Percentiles rank a stretch among this genome's conserved stretches.
Conservation (phyloP, 2,888 invertebrate species). For the Thereva unica region DNA sequence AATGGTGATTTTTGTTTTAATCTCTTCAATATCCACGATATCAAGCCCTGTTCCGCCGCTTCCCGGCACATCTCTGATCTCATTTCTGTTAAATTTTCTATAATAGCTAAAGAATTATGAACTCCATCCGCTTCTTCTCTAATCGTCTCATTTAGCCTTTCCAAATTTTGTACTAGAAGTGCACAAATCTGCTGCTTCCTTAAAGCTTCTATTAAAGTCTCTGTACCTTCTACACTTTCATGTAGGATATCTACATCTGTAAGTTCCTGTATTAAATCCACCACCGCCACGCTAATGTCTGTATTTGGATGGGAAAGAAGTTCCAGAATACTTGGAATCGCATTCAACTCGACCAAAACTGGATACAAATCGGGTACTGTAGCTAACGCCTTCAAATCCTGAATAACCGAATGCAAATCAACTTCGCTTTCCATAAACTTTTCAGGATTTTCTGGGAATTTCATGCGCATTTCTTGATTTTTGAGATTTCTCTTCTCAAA, state of each 20-base stretch:
- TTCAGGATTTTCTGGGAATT: conserved; percentile 95
- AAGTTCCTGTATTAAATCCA: conserved; percentile 75
- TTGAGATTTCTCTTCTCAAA: conserved; percentile 93
- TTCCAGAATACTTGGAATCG: conserved; percentile 88
- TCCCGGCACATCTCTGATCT: conserved; percentile 81
- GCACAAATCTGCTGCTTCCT: conserved; percentile 89
- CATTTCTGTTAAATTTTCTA: conserved; percentile 95
- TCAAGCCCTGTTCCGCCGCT: conserved; percentile 86
- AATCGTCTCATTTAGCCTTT: conserved; percentile 87
- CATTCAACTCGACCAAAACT: conserved; percentile 83
- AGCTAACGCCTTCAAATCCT: conserved; percentile 89
- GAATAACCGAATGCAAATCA: conserved; percentile 85
- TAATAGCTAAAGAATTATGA: conserved; percentile 85
- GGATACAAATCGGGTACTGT: conserved; percentile 96
- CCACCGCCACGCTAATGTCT: conserved; percentile 61
- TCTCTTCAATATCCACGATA: conserved; percentile 90
- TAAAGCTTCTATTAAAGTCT: conserved; percentile 83
- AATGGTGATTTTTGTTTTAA: conserved; percentile 87
- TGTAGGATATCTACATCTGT: conserved; percentile 96
- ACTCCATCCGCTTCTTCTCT: conserved; percentile 96
- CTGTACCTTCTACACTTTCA: conserved; percentile 90
- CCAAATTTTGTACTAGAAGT: conserved; percentile 88
- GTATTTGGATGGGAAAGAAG: conserved; percentile 95
- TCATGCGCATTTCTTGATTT: conserved; percentile 97
- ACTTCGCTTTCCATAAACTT: conserved; percentile 99